phyloP scores from a whole-genome alignment of 2,113 vertebrate species.

The Eleginops maclovinus region DNA sequence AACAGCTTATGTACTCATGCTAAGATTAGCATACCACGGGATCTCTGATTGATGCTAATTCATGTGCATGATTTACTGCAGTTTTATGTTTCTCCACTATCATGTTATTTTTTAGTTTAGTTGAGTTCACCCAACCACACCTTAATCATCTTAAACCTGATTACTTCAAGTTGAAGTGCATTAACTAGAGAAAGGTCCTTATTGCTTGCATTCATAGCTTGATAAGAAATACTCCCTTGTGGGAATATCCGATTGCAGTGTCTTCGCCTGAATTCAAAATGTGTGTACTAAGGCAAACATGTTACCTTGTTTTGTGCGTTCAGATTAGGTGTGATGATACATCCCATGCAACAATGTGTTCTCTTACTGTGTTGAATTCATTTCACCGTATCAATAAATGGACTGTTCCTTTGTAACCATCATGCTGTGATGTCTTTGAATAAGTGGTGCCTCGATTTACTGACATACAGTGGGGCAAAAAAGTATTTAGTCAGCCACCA shows the following conservation, averaged over 20 bases:
- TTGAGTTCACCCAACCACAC: constrained; percentile 12
- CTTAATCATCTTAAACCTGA: constrained; percentile 21
- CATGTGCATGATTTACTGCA: constrained; percentile 3
- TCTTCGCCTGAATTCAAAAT: constrained; percentile 25
- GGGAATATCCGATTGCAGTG: constrained; percentile 18
- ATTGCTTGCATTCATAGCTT: constrained; percentile 43
- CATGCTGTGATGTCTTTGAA: constrained; percentile 11
- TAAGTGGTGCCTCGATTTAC: background rate
- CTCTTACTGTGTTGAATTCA: constrained; percentile 26
- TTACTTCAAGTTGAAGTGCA: constrained; percentile 74
- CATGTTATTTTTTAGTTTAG: background rate
- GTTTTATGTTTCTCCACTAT: background rate
- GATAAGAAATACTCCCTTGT: constrained; percentile 3
- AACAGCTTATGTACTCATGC: constrained; percentile 5
- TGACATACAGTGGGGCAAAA: too few species aligned
- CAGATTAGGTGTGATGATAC: constrained; percentile 15
- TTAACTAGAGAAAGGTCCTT: constrained; percentile 49
- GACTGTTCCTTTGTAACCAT: constrained; percentile 42
- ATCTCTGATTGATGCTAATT: constrained; percentile 13
- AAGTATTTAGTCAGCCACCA: too few species aligned
- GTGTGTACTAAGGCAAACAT: constrained; percentile 11
- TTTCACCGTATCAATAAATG: constrained; percentile 67
- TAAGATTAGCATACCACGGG: background rate
- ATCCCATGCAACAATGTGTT: constrained; percentile 18
- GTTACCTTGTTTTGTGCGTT: constrained; percentile 19